Conservation (phyloP, 2,113 vertebrate genomes). For the Siphamia tubifer region DNA sequence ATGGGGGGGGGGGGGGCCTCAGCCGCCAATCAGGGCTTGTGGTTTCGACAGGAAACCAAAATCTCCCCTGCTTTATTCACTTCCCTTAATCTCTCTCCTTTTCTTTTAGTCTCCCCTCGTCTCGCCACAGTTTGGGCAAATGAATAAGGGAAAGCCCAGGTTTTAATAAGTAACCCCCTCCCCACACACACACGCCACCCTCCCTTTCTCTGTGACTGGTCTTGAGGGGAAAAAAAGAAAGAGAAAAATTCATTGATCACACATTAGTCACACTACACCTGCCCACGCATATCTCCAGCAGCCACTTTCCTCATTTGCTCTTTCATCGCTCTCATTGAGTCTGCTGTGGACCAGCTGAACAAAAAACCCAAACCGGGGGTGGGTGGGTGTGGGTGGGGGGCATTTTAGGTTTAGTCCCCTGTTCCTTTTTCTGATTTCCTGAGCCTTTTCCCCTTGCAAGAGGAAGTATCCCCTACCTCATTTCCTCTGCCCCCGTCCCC, state of each 20-base stretch:
- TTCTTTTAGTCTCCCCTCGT: constrained; percentile 41
- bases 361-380: background rate
- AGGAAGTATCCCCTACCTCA: constrained; percentile 55
- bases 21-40: constrained; percentile 44
- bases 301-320: constrained; percentile 34
- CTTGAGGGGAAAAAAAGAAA: constrained; percentile 1
- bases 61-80: constrained; percentile 47
- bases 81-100: constrained; percentile 57
- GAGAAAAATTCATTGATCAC: constrained; percentile 55
- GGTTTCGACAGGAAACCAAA: constrained; percentile 50
- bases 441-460: constrained; percentile 17
- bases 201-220: constrained; percentile 23
- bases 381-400: background rate
- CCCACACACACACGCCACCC: background rate
- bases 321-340: constrained; percentile 24
- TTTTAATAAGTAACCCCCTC: constrained; percentile 36
- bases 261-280: constrained; percentile 67
- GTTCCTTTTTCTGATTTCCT: constrained; percentile 6
- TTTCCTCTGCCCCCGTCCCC: constrained; percentile 39
- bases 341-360: constrained; percentile 4
- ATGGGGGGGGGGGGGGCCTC: too few relatives aligned
- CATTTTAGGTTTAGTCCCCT: background rate
- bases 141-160: constrained; percentile 56
- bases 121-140: constrained; percentile 31
- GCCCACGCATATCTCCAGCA: constrained; percentile 49